Conservation (phyloP, 2,797 vertebrate species). For the Epinephelus coioides region DNA sequence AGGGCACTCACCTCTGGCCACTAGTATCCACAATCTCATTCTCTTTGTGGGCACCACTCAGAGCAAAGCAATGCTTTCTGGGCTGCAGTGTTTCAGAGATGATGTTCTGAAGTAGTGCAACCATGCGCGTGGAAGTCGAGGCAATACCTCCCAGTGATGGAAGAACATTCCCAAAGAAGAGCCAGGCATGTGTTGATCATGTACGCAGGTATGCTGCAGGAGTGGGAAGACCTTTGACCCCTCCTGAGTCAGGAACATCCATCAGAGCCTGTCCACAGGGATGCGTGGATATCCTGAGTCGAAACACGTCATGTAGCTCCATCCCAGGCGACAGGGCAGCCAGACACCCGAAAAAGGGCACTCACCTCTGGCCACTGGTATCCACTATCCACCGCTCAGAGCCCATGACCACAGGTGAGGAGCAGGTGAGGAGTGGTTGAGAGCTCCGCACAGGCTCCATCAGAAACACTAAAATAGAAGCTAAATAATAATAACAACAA, state of each 20-base stretch:
- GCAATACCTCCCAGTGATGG: too few species aligned
- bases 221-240: too few species aligned
- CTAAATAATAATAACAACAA: not conserved
- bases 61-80: too few species aligned
- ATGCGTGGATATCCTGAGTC: not conserved
- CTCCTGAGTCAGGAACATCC: too few species aligned
- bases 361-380: not conserved
- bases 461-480: not conserved
- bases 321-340: not conserved
- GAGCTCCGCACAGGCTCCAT: accelerated
- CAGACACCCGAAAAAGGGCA: not conserved
- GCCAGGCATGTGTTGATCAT: too few species aligned
- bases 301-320: conserved; percentile 8
- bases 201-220: too few species aligned
- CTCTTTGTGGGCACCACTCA: not conserved
- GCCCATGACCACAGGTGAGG: not conserved
- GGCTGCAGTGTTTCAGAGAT: too few species aligned
- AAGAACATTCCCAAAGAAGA: too few species aligned
- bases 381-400: not conserved
- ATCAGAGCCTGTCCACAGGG: too few species aligned
- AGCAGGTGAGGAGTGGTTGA: not conserved
- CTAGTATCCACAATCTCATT: not conserved
- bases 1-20: not conserved
- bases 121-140: too few species aligned
- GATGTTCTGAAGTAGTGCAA: too few species aligned